Conservation (phyloP, 2,888 invertebrate species). For the Podabrus alpinus region DNA sequence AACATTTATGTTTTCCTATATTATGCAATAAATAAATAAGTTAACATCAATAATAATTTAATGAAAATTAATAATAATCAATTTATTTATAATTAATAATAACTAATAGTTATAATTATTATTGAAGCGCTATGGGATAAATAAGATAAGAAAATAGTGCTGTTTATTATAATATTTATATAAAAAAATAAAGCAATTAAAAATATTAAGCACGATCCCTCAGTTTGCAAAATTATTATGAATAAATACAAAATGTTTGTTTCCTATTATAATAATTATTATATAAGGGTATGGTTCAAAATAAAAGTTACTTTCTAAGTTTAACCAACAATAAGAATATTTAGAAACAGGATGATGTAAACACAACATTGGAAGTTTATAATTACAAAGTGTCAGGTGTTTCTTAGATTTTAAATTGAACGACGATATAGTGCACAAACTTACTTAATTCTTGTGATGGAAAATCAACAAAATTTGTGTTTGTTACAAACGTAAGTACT, state of each 20-base stretch:
- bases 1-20: background rate
- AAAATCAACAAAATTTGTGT: background rate
- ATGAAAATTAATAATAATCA: too few relatives aligned
- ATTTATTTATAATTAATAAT: too few relatives aligned
- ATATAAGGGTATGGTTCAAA: background rate
- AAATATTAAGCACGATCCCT: background rate
- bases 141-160: background rate
- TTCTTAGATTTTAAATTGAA: slow-evolving; percentile 20
- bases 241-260: background rate
- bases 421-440: slow-evolving; percentile 19
- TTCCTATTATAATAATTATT: background rate
- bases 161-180: too few relatives aligned
- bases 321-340: background rate
- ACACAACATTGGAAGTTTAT: slow-evolving; percentile 19
- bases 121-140: background rate
- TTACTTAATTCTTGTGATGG: slow-evolving; percentile 4
- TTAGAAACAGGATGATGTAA: slow-evolving; percentile 12
- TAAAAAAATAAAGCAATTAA: background rate
- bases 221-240: background rate
- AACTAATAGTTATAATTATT: too few relatives aligned
- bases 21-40: too few relatives aligned
- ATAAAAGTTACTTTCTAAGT: background rate
- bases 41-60: too few relatives aligned
- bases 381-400: slow-evolving; percentile 22
- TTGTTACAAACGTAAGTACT: background rate